phyloP scores from a whole-genome alignment of 37 sponge, comb jelly and placozoan genomes.

The Aplysina aerophoba region DNA sequence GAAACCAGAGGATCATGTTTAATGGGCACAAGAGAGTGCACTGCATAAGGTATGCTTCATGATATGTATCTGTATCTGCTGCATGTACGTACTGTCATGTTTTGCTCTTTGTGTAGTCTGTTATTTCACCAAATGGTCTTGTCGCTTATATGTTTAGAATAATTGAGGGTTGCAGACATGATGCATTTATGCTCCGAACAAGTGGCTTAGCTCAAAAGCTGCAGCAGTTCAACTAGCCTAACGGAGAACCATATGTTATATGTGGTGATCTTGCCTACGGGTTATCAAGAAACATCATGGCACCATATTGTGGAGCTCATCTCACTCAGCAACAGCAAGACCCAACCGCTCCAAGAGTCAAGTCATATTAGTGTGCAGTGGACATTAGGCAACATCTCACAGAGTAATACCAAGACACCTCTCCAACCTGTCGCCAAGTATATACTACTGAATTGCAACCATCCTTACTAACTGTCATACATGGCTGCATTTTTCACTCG shows the following conservation, averaged over 20 bases:
- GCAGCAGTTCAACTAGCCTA: not conserved
- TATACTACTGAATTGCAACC: no score
- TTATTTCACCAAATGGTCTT: not conserved
- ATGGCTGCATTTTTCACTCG: no score
- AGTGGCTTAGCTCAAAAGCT: slow-evolving; percentile 9
- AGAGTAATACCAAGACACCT: no score
- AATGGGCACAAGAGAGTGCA: slow-evolving; percentile 5
- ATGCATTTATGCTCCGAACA: not conserved
- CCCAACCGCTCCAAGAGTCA: not conserved
- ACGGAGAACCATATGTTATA: slow-evolving; percentile 1
- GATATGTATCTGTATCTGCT: not conserved
- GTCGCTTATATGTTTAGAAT: not conserved
- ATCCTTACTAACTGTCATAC: no score
- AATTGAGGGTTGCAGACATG: not conserved
- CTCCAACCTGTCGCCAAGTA: no score
- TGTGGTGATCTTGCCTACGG: not conserved
- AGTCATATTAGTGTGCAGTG: not conserved
- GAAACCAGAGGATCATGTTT: slow-evolving; percentile 24
- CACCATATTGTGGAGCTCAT: slow-evolving; percentile 1
- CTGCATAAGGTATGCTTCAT: not conserved
- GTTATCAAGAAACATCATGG: not conserved
- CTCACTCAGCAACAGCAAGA: not conserved
- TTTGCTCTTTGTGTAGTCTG: not conserved
- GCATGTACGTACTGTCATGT: not conserved
- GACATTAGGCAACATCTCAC: not conserved